Evolutionary conservation across 2,797 vertebrate genomes (phyloP).

Genomic region (Catamblyrhynchus diadema): DNA sequence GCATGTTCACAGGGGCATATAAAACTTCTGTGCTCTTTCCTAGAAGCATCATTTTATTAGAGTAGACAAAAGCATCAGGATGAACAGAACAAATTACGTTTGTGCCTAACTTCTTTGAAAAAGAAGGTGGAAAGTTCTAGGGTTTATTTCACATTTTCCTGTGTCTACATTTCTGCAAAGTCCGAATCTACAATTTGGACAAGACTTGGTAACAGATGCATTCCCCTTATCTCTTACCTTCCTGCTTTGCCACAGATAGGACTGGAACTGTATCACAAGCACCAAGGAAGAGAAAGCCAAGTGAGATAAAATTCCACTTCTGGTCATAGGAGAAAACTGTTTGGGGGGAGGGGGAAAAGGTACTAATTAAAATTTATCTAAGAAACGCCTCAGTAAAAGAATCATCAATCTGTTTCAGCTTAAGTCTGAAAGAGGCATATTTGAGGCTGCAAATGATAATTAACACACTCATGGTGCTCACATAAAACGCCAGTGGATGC

Average conservation of each 20-base stretch:
- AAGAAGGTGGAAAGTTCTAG: not conserved
- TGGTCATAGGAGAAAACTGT: not conserved
- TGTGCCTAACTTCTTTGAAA: not conserved
- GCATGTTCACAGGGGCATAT: not conserved
- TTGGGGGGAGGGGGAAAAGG: fast-evolving
- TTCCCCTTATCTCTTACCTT: not conserved
- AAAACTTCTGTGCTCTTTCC: not conserved
- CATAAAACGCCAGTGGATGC: not conserved
- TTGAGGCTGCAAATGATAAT: not conserved
- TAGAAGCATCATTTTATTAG: not conserved
- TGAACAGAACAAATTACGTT: not conserved
- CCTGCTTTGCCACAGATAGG: not conserved
- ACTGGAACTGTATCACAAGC: not conserved
- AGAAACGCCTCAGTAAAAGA: not conserved
- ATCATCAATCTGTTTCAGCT: not conserved
- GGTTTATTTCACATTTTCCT: not conserved
- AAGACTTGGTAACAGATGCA: not conserved
- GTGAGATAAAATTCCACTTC: not conserved
- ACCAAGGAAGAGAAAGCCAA: not conserved
- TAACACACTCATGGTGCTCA: not conserved
- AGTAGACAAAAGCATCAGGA: not conserved
- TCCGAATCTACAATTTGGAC: not conserved
- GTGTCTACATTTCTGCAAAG: not conserved
- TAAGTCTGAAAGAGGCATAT: not conserved
- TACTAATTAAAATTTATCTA: not conserved